Percentiles rank a stretch among this genome's conserved stretches.
These are phyloP conservation scores for Clarias laeviceps DNA, from an alignment of 2,797 vertebrate genomes.

Conservation along the genomic window DNA sequence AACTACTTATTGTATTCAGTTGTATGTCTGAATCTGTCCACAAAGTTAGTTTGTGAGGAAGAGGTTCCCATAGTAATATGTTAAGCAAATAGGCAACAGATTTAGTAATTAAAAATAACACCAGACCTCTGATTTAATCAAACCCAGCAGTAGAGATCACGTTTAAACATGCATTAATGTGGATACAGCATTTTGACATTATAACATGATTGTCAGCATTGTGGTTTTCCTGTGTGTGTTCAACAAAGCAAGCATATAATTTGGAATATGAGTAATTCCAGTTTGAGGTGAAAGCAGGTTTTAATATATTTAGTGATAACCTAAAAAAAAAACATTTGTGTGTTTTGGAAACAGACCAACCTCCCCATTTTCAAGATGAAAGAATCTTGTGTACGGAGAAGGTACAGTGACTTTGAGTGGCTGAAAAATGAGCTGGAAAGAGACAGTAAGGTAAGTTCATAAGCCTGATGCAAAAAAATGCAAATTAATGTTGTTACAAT, in stretches of 20 bases:
- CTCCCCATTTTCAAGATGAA: constrained; percentile 98
- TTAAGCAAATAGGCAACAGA: background rate
- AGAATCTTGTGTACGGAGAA: constrained; percentile 92
- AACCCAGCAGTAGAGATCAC: background rate
- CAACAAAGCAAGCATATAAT: background rate
- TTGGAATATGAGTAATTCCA: background rate
- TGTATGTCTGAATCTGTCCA: background rate
- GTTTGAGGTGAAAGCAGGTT: background rate
- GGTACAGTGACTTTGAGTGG: constrained; percentile 99
- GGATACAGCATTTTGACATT: background rate
- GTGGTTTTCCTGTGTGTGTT: background rate
- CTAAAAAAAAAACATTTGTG: background rate
- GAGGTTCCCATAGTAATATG: background rate
- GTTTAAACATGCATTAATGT: background rate
- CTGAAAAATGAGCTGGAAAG: constrained; percentile 97
- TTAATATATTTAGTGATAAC: background rate
- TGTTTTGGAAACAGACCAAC: constrained; percentile 81
- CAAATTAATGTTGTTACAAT: background rate
- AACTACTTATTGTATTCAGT: background rate
- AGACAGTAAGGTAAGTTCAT: constrained; percentile 93
- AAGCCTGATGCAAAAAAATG: background rate
- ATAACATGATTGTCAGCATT: background rate
- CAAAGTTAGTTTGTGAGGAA: background rate
- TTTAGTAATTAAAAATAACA: background rate
- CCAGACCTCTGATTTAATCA: background rate